Conservation (phyloP, 2,797 vertebrate species). For the Lacerta viridis region DNA sequence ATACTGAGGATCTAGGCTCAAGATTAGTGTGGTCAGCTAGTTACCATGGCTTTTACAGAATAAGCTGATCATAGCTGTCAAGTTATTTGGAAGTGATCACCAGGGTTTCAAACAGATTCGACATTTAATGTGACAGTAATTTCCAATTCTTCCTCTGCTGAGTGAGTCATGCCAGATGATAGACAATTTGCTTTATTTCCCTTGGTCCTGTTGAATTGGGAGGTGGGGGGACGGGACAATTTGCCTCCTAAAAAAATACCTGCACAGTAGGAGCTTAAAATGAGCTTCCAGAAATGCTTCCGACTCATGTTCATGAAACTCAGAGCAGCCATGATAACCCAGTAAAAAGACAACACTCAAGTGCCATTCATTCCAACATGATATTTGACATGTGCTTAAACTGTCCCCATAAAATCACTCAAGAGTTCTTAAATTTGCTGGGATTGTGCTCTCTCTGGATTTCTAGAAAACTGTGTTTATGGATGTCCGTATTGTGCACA, state of each 20-base stretch:
- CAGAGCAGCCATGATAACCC: background rate
- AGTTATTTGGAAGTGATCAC: conserved; percentile 44
- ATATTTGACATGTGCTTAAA: background rate
- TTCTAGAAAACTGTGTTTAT: background rate
- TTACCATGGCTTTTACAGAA: background rate
- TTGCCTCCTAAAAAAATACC: background rate
- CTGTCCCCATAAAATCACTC: background rate
- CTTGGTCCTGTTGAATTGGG: background rate
- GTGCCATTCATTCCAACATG: background rate
- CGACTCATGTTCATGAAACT: background rate
- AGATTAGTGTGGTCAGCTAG: conserved; percentile 14
- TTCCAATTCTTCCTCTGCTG: conserved; percentile 18
- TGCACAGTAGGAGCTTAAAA: background rate
- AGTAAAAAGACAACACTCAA: background rate
- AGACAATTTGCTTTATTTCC: conserved; percentile 30
- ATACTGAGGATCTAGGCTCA: background rate
- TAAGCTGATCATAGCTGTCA: conserved; percentile 56
- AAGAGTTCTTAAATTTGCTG: background rate
- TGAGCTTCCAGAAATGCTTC: background rate
- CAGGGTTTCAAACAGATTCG: conserved; percentile 18
- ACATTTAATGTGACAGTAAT: conserved; percentile 32
- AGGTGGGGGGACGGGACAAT: background rate
- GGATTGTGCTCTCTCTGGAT: background rate
- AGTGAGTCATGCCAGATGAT: conserved; percentile 8
- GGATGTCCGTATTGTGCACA: too few species aligned